Evolutionary conservation across 2,113 vertebrate genomes (phyloP).

Genomic region (Microtus ochrogaster): DNA sequence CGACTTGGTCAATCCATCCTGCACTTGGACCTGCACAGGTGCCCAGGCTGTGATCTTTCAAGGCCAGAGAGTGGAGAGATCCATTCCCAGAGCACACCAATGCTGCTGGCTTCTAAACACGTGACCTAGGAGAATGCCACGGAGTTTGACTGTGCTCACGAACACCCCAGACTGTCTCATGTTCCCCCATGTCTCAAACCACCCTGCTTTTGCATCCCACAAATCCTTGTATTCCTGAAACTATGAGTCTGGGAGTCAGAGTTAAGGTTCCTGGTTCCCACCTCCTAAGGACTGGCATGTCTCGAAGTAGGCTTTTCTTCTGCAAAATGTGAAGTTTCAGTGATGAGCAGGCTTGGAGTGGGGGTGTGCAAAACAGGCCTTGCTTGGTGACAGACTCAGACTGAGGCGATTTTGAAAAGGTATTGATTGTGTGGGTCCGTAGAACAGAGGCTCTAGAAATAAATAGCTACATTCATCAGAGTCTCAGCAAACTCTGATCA

Average conservation of each 20-base stretch:
- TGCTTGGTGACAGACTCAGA: background rate
- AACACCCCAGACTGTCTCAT: background rate
- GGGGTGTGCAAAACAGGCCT: background rate
- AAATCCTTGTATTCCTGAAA: background rate
- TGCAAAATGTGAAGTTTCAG: background rate
- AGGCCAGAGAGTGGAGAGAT: background rate
- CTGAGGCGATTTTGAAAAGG: background rate
- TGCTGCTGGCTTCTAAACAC: background rate
- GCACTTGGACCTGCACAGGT: background rate
- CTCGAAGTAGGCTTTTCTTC: background rate
- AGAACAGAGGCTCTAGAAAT: background rate
- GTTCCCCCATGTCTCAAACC: background rate
- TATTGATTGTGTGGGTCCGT: background rate
- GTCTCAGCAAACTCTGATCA: background rate
- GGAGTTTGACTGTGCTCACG: background rate
- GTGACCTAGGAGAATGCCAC: background rate
- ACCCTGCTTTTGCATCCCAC: background rate
- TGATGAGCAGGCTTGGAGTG: too few relatives aligned
- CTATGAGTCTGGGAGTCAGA: background rate
- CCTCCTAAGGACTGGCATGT: too few relatives aligned
- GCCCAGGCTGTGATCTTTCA: background rate
- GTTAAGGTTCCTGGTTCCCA: background rate
- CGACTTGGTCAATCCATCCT: background rate
- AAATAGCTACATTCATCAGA: background rate
- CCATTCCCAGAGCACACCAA: background rate